Evolutionary conservation across 2,888 invertebrate genomes (phyloP).

Genomic region (Eristalis intricaria): DNA sequence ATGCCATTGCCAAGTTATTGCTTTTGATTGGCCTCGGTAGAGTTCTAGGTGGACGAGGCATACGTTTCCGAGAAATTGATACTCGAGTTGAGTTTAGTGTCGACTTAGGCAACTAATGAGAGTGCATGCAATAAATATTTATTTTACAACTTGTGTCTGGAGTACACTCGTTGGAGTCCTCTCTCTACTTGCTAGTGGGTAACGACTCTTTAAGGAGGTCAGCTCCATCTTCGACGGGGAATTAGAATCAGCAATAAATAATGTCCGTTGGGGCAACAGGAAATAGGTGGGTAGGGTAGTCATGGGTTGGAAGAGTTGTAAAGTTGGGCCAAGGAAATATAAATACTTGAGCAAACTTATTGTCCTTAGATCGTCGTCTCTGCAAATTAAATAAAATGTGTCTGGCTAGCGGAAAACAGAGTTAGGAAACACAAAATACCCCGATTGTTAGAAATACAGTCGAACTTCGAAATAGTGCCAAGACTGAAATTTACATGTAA

Average conservation of each 20-base stretch:
- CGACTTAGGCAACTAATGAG: conserved; percentile 22
- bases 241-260: neutral
- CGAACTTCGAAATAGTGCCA: too few species aligned
- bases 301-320: neutral
- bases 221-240: neutral
- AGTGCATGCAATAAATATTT: conserved; percentile 21
- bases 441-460: too few species aligned
- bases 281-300: neutral
- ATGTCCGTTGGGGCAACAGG: neutral
- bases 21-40: neutral
- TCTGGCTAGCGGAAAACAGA: too few species aligned
- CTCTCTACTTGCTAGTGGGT: neutral
- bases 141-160: neutral
- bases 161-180: neutral
- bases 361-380: neutral
- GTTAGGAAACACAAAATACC: too few species aligned
- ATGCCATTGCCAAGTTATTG: conserved; percentile 25
- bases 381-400: too few species aligned
- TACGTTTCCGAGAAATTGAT: conserved; percentile 31
- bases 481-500: too few species aligned
- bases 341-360: neutral
- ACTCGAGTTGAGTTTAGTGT: conserved; percentile 6
- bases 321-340: neutral
- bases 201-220: neutral
- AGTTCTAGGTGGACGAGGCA: neutral